Conservation (phyloP, 53 echinoderm and acorn worm species). For the Holothuria scabra region DNA sequence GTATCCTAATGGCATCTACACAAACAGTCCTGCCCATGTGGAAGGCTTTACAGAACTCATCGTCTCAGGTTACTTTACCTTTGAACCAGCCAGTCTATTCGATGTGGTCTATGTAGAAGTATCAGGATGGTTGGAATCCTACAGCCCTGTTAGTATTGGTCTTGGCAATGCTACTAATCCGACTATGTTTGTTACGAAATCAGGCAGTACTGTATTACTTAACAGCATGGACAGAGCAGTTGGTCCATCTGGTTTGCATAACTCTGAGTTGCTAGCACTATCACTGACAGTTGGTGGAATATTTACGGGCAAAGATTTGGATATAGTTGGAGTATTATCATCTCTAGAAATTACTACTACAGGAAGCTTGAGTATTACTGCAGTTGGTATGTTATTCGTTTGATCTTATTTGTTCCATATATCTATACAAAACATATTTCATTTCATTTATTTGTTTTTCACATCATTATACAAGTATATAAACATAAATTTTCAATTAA, state of each 20-base stretch:
- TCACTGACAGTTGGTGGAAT: constrained; percentile 51
- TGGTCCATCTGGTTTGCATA: constrained; percentile 28
- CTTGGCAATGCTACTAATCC: constrained; percentile 38
- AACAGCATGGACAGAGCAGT: constrained; percentile 56
- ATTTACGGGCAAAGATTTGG: constrained; percentile 56
- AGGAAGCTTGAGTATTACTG: constrained; percentile 53
- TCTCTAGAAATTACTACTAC: constrained; percentile 39
- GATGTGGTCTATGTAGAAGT: constrained; percentile 47
- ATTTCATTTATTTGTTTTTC: too few relatives aligned
- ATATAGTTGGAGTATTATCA: constrained; percentile 42
- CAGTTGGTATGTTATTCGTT: too few relatives aligned
- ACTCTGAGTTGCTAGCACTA: constrained; percentile 47
- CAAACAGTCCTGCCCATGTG: neutral
- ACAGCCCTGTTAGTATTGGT: constrained; percentile 47
- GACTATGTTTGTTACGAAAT: constrained; percentile 42
- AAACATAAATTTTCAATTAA: too few relatives aligned
- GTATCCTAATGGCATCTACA: neutral
- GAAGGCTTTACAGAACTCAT: neutral
- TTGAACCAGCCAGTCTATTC: constrained; percentile 39
- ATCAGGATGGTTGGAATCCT: constrained; percentile 54
- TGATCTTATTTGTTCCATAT: too few relatives aligned
- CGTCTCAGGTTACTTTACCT: neutral
- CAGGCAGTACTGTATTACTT: constrained; percentile 58
- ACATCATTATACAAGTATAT: too few relatives aligned
- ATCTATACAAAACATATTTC: too few relatives aligned